A percentile compares a stretch with the other conserved stretches of the same genome.
These are phyloP conservation scores for Promerops cafer DNA, from an alignment of 2,113 vertebrate species.

Conservation along the genomic window DNA sequence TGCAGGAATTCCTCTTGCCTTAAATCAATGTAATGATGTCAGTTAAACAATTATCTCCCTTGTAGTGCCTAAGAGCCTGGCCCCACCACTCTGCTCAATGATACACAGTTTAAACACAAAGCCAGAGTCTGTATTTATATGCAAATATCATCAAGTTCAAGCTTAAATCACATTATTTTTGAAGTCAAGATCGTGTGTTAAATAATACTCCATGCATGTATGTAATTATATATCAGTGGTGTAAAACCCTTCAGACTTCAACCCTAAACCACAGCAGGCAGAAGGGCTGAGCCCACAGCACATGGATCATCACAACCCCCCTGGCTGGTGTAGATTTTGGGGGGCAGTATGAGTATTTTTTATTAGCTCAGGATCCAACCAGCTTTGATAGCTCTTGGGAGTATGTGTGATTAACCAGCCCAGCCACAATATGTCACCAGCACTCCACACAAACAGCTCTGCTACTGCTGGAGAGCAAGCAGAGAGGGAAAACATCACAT, in stretches of 20 bases:
- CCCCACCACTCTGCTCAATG: not conserved
- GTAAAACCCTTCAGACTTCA: not conserved
- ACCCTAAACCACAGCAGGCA: not conserved
- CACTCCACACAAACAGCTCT: slow-evolving; percentile 46
- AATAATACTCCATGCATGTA: not conserved
- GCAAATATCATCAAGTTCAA: not conserved
- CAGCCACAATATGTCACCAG: slow-evolving; percentile 65
- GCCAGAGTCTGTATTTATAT: not conserved
- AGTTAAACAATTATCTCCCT: not conserved
- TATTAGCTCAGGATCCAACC: not conserved
- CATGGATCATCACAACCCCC: accelerated
- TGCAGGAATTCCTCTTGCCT: not conserved
- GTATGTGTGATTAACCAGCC: slow-evolving; percentile 39
- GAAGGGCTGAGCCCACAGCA: not conserved
- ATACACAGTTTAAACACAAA: not conserved
- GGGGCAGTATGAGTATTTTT: not conserved
- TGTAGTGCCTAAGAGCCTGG: not conserved
- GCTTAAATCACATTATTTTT: not conserved
- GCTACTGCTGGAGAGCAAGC: not conserved
- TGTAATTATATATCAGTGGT: not conserved
- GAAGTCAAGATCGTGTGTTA: not conserved
- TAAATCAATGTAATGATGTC: not conserved
- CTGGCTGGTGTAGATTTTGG: not conserved
- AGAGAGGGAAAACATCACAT: not conserved
- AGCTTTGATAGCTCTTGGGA: not conserved